A percentile compares a stretch with the other conserved stretches of the same genome.
phyloP scores from a whole-genome alignment of 2,113 vertebrate species.

The Polypterus bichir region DNA sequence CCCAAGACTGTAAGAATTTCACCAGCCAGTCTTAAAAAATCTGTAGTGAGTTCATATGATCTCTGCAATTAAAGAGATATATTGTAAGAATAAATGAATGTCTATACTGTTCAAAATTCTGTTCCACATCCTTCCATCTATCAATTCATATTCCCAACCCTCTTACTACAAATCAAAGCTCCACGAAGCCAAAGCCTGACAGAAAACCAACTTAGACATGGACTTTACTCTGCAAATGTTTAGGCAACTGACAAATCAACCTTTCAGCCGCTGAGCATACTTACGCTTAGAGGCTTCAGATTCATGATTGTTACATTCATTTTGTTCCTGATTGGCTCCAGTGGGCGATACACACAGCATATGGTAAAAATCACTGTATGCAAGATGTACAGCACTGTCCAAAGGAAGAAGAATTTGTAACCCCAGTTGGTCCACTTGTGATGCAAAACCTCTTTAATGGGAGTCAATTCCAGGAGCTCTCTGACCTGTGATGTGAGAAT shows the following conservation, averaged over 20 bases:
- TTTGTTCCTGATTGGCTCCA: constrained; percentile 8
- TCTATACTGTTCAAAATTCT: too few species aligned
- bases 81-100: too few species aligned
- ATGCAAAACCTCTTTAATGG: constrained; percentile 17
- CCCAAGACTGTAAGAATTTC: constrained; percentile 19
- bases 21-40: constrained; percentile 17
- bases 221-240: too few species aligned
- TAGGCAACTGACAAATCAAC: too few species aligned
- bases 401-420: constrained; percentile 22
- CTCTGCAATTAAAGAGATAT: constrained; percentile 7
- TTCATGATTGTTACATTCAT: constrained; percentile 16
- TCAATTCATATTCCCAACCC: neutral
- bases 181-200: neutral
- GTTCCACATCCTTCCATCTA: neutral
- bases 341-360: constrained; percentile 19
- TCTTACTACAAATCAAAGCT: neutral
- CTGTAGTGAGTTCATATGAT: constrained; percentile 7
- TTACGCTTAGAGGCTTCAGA: constrained; percentile 19
- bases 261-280: neutral
- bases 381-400: constrained; percentile 19
- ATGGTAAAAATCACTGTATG: constrained; percentile 18
- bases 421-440: constrained; percentile 21
- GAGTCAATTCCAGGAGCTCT: constrained; percentile 18
- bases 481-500: constrained; percentile 2
- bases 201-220: too few species aligned